phyloP scores from a whole-genome alignment of 2,888 invertebrate genomes.

The Steinernema carpocapsae region DNA sequence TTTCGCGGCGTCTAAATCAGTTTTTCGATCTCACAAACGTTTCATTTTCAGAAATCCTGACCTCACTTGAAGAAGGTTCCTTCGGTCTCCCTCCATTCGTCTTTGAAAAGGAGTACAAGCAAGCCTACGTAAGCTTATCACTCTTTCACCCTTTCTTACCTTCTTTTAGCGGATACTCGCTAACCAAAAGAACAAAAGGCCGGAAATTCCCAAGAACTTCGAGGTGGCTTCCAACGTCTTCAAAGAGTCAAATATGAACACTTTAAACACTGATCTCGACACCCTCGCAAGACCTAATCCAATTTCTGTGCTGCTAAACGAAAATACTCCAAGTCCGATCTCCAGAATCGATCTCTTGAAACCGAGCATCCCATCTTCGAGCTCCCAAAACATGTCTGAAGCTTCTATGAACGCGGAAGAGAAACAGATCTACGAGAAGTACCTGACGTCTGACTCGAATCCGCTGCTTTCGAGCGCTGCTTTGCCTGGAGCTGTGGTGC shows the following conservation, averaged over 20 bases:
- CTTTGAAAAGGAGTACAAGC: slow-evolving; percentile 5
- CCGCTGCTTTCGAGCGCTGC: slow-evolving; percentile 2
- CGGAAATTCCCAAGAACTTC: not conserved
- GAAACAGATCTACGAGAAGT: not conserved
- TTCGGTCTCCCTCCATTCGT: not conserved
- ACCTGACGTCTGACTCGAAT: not conserved
- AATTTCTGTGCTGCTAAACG: too few relatives aligned
- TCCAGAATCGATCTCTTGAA: too few relatives aligned
- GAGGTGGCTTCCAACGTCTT: not conserved
- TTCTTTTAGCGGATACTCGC: not conserved
- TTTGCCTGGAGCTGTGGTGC: not conserved
- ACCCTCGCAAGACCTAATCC: too few relatives aligned
- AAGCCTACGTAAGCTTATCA: not conserved
- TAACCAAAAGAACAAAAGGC: not conserved
- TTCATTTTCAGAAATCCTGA: slow-evolving; percentile 17
- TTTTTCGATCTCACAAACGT: too few relatives aligned
- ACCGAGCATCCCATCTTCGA: not conserved
- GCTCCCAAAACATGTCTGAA: not conserved
- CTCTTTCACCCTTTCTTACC: too few relatives aligned
- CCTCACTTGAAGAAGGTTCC: not conserved
- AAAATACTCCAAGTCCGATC: too few relatives aligned
- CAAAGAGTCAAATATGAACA: not conserved
- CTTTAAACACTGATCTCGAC: too few relatives aligned
- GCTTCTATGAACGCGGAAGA: not conserved
- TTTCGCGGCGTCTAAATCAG: too few relatives aligned